Conservation (phyloP, 2,797 vertebrate species). For the Oophaga sylvatica region DNA sequence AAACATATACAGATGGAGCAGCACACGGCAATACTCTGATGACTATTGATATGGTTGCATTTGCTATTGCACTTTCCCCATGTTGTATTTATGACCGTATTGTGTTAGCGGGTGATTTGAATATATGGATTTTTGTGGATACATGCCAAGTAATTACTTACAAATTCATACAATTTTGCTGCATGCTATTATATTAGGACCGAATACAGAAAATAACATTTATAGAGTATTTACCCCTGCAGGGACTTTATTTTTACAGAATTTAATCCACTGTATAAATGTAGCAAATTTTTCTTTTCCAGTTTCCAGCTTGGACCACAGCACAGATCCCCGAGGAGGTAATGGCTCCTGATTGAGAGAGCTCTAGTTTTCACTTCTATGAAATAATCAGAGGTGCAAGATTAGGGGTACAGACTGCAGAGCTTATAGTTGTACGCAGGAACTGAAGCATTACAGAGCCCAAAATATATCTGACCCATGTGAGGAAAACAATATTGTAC, state of each 20-base stretch:
- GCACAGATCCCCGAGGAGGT: too few relatives aligned
- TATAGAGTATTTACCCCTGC: neutral
- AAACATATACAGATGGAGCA: neutral
- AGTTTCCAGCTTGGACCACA: too few relatives aligned
- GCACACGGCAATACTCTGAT: neutral
- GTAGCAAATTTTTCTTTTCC: too few relatives aligned
- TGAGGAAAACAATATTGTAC: too few relatives aligned
- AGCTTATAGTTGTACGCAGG: too few relatives aligned
- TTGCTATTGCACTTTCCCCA: neutral
- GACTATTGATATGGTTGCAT: neutral
- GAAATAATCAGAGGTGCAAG: too few relatives aligned
- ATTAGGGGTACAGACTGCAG: too few relatives aligned
- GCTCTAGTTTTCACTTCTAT: too few relatives aligned
- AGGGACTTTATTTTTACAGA: neutral
- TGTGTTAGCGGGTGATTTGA: neutral
- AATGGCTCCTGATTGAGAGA: too few relatives aligned
- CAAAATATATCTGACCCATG: too few relatives aligned
- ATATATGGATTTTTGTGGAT: neutral
- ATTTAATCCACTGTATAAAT: neutral
- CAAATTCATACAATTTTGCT: neutral
- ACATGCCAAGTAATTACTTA: neutral
- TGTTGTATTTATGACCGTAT: neutral
- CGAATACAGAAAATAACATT: neutral
- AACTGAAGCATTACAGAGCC: too few relatives aligned
- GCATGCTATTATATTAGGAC: neutral